Conservation (phyloP, 2,888 invertebrate genomes). For the Lamproptera curius region DNA sequence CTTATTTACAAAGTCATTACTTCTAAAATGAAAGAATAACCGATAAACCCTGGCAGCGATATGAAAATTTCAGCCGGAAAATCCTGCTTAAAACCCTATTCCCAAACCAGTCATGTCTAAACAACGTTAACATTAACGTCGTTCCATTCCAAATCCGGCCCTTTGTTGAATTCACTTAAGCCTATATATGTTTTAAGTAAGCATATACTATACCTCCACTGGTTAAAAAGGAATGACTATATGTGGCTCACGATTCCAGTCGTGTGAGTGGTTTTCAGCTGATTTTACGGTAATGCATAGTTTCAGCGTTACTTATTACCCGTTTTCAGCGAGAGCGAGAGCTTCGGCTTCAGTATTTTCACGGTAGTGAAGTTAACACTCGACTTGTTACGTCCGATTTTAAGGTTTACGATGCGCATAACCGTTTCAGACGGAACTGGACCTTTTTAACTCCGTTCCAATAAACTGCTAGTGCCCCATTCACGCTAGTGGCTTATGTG, state of each 20-base stretch:
- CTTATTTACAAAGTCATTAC: no score
- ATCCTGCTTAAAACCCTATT: constrained; percentile 28
- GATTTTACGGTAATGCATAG: constrained; percentile 63
- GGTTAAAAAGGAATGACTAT: constrained; percentile 31
- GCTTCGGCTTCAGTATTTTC: constrained; percentile 11
- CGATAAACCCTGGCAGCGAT: no score
- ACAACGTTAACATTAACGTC: constrained; percentile 46
- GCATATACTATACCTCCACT: constrained; percentile 15
- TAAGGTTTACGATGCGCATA: constrained; percentile 14
- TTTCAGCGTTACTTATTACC: constrained; percentile 31
- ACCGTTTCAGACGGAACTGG: background rate
- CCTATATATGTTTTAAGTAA: constrained; percentile 29
- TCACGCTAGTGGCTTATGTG: constrained; percentile 1
- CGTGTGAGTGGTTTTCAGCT: constrained; percentile 49
- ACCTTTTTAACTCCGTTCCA: constrained; percentile 4
- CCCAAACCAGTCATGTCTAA: constrained; percentile 35
- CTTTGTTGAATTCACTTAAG: constrained; percentile 46
- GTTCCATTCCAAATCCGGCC: constrained; percentile 48
- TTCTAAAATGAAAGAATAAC: no score
- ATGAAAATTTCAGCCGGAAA: constrained; percentile 18
- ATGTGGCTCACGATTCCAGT: constrained; percentile 31
- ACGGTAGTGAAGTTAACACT: constrained; percentile 12
- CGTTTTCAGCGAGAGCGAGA: constrained; percentile 21
- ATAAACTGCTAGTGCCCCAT: constrained; percentile 3
- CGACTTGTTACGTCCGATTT: constrained; percentile 7